Evolutionary conservation across 2,113 vertebrate genomes (phyloP), one percentile per base, ranked within the genome.

Genomic region (Toxotes jaculatrix): DNA sequence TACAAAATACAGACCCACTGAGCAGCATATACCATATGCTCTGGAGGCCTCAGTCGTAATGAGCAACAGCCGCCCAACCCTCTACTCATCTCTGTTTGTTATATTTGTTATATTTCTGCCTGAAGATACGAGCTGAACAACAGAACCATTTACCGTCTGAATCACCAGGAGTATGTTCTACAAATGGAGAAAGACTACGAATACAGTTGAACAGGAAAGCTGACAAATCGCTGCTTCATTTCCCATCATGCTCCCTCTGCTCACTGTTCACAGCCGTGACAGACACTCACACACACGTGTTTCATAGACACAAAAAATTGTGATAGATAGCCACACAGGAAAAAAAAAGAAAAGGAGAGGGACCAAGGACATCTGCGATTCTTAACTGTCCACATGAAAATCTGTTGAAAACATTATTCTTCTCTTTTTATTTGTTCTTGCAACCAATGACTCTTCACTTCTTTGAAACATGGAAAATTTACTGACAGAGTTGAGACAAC

Each of bases 341-440:
- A 59, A 65, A 68, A 77, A 70, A 83, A 38, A 27, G 10, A 17
- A 14, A 23, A 21, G 16, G n/a, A 38, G 19, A 27, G 10, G 17
- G 34, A 3, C 42, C 0, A 4, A 57, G 49, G 68, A 82, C 82
- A 90, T 89, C 81, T 88, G 81, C 78, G 76, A 42, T 57, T 72
- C 43, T 74, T 73, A 77, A 79, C 57, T 23, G 34, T 85, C 72
- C 81, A 76, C 60, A 75, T 64, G 67, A 84, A 84, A 87, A 90
- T 87, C 85, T 91, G 89, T 53, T 71, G 8, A 80, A 89, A 89
- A 73, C 64, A 88, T 91, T 59, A 70, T 42, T 88, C 40, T 53
- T n/a, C 17, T 27, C 60, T 5, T 68, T 79, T 84, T 79, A 70
- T 89, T 74, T 79, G 56, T 80, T 87, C 69, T 79, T 56, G 12